These are phyloP conservation scores for Drosophila ficusphila DNA, from an alignment of 1,140 invertebrate species.

Conservation along the genomic window DNA sequence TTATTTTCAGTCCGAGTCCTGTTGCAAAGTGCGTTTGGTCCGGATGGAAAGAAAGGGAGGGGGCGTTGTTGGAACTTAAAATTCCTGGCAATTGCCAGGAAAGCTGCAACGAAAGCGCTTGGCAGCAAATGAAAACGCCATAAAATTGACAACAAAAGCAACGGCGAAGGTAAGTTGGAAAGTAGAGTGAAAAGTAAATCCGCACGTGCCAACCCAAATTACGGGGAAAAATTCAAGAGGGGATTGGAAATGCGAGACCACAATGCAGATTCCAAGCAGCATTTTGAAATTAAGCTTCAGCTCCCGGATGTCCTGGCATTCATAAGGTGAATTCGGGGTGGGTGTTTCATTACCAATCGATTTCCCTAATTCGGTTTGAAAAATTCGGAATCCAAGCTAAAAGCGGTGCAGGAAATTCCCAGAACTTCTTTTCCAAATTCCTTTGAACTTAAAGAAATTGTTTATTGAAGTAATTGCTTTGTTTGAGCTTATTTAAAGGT, in stretches of 20 bases:
- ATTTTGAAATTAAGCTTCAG: conserved; percentile 37
- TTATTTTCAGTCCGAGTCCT: conserved; percentile 53
- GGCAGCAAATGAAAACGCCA: conserved; percentile 41
- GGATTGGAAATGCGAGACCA: conserved; percentile 19
- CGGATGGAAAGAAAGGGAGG: background rate
- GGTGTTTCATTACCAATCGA: conserved; percentile 36
- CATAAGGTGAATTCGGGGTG: background rate
- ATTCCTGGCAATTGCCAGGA: conserved; percentile 31
- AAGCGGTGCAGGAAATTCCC: conserved; percentile 9
- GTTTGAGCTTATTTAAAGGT: no score
- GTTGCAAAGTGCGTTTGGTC: conserved; percentile 45
- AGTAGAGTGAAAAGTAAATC: conserved; percentile 48
- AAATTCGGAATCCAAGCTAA: conserved; percentile 1
- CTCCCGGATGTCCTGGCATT: conserved; percentile 12
- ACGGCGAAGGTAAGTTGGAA: conserved; percentile 44
- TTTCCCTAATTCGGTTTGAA: conserved; percentile 22
- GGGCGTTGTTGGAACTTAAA: conserved; percentile 15
- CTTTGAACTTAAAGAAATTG: no score
- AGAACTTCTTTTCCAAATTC: background rate
- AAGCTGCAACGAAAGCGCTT: conserved; percentile 34
- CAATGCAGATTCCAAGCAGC: conserved; percentile 42
- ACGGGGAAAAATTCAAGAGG: conserved; percentile 5
- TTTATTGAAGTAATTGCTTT: no score
- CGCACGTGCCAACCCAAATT: conserved; percentile 46
- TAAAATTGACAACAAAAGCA: conserved; percentile 54